These are phyloP conservation scores for Gasterosteus nipponicus DNA, from an alignment of 2,113 vertebrate genomes.

Conservation along the genomic window DNA sequence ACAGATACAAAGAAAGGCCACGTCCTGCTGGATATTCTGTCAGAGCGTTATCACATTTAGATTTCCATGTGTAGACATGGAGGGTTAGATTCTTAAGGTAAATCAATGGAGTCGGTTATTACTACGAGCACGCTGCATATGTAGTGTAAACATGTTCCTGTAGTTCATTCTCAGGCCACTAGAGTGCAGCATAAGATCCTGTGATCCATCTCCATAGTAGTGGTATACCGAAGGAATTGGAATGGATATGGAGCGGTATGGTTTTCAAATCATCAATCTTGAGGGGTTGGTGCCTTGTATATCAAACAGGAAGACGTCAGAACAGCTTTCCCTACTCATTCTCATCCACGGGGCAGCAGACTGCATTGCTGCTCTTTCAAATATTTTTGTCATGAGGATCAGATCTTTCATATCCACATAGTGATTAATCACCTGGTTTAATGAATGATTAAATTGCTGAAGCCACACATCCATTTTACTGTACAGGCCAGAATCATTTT, in stretches of 20 bases:
- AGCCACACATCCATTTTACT: neutral
- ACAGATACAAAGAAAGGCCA: neutral
- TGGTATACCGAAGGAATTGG: constrained; percentile 3
- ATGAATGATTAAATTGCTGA: constrained; percentile 28
- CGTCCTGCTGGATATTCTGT: neutral
- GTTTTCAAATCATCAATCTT: constrained; percentile 7
- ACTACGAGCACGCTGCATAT: neutral
- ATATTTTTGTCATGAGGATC: neutral
- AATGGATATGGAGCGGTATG: constrained; percentile 27
- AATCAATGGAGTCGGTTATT: neutral
- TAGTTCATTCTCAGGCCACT: constrained; percentile 58
- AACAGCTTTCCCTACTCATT: constrained; percentile 36
- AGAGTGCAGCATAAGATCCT: constrained; percentile 59
- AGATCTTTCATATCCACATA: neutral
- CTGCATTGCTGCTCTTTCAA: neutral
- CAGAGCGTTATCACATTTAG: constrained; percentile 6
- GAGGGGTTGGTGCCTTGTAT: constrained; percentile 51
- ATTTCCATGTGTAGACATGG: neutral
- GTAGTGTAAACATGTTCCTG: constrained; percentile 17
- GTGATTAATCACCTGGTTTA: constrained; percentile 33
- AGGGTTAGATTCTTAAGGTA: neutral
- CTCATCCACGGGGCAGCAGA: neutral
- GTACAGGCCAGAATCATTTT: constrained; percentile 2
- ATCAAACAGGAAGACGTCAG: neutral
- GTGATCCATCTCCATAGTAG: too few relatives aligned